Conservation (phyloP, 2,113 vertebrate species). For the Chascanopsetta lugubris region DNA sequence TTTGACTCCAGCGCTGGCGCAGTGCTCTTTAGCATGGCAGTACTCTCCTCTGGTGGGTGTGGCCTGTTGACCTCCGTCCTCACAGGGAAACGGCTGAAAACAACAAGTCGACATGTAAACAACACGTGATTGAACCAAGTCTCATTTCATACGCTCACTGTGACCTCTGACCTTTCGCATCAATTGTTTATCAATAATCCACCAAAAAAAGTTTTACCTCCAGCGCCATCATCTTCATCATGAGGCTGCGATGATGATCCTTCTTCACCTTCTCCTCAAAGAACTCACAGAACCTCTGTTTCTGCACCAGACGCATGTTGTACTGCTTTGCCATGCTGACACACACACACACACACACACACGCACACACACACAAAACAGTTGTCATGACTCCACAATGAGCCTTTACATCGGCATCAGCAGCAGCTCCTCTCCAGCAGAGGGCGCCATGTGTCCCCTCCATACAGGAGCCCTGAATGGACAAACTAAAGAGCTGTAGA, state of each 20-base stretch:
- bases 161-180: too few relatives aligned
- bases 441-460: too few relatives aligned
- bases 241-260: conserved; percentile 82
- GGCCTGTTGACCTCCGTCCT: conserved; percentile 29
- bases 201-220: conserved; percentile 89
- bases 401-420: too few relatives aligned
- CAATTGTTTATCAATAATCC: too few relatives aligned
- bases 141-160: too few relatives aligned
- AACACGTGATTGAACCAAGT: too few relatives aligned
- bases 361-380: too few relatives aligned
- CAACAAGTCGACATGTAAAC: not conserved
- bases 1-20: conserved; percentile 31
- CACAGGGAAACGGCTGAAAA: conserved; percentile 54
- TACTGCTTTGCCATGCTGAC: conserved; percentile 92
- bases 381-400: too few relatives aligned
- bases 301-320: conserved; percentile 92
- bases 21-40: conserved; percentile 65
- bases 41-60: conserved; percentile 64
- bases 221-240: conserved; percentile 92
- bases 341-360: too few relatives aligned
- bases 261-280: conserved; percentile 92
- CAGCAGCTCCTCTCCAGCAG: too few relatives aligned
- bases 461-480: too few relatives aligned
- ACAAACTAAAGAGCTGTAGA: too few relatives aligned
- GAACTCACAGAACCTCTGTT: conserved; percentile 92